Evolutionary conservation across 2,888 invertebrate species (phyloP).

Genomic region (Psylliodes chrysocephalus): DNA sequence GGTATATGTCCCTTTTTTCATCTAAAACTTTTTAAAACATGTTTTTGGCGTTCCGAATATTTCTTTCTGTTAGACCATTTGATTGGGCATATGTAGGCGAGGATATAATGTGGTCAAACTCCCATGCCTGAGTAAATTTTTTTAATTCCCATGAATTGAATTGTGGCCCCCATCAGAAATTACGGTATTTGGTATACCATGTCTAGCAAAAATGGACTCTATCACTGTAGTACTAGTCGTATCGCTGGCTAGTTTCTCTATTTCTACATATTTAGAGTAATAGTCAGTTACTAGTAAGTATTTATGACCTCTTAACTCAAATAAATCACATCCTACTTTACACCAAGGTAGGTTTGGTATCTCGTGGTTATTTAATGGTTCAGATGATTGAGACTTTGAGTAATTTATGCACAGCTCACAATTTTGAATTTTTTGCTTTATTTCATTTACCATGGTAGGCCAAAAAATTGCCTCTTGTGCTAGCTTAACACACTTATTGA

Average conservation of each 20-base stretch:
- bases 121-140: not conserved
- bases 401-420: conserved; percentile 35
- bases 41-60: conserved; percentile 15
- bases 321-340: no score
- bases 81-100: no score
- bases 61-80: conserved; percentile 29
- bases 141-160: conserved; percentile 23
- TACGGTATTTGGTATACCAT: conserved; percentile 42
- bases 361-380: no score
- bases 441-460: no score
- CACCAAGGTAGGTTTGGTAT: no score
- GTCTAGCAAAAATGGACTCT: not conserved
- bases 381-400: conserved; percentile 18
- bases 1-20: not conserved
- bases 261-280: no score
- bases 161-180: conserved; percentile 36
- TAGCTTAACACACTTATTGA: conserved; percentile 31
- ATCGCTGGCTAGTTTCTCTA: not conserved
- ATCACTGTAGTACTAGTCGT: not conserved
- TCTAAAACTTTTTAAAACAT: no score
- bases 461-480: conserved; percentile 37
- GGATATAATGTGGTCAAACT: conserved; percentile 6
- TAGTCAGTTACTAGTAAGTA: no score
- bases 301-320: no score
- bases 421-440: no score